phyloP scores from a whole-genome alignment of 1,140 invertebrate species.

The Chlorops oryzae region DNA sequence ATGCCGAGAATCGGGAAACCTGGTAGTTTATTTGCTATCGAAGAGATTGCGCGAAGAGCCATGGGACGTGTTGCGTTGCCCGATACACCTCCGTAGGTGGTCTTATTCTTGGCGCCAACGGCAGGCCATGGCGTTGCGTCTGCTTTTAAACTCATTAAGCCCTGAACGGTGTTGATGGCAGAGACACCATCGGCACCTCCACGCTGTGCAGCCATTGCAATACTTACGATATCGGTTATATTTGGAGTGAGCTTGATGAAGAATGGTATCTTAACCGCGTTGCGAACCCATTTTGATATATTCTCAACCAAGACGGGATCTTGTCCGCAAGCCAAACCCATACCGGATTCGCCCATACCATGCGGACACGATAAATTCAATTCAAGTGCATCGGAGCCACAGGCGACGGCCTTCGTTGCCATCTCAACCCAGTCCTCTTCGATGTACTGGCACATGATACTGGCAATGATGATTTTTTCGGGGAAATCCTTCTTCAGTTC shows the following conservation, averaged over 20 bases:
- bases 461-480: conserved; percentile 86
- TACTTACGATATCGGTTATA: conserved; percentile 85
- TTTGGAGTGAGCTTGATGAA: conserved; percentile 98
- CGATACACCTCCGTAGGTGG: conserved; percentile 94
- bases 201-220: conserved; percentile 89
- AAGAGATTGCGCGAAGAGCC: conserved; percentile 81
- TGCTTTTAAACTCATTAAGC: conserved; percentile 80
- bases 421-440: conserved; percentile 84
- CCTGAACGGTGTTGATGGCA: conserved; percentile 93
- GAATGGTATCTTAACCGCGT: conserved; percentile 87
- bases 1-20: conserved; percentile 91
- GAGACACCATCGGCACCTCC: conserved; percentile 91
- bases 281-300: conserved; percentile 86
- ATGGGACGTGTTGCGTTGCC: conserved; percentile 94
- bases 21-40: conserved; percentile 74
- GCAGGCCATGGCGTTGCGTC: conserved; percentile 85
- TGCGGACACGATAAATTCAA: conserved; percentile 96
- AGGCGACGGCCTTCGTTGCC: conserved; percentile 68
- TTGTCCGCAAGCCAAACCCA: conserved; percentile 97
- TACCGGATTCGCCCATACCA: conserved; percentile 96
- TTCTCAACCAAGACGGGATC: conserved; percentile 78
- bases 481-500: conserved; percentile 93
- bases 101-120: conserved; percentile 72
- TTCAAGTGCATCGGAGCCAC: conserved; percentile 92
- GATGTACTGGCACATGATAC: conserved; percentile 92